Base-by-base conservation (phyloP, 1,140 invertebrate species). In the Drosophila nigrodunni region DNA sequence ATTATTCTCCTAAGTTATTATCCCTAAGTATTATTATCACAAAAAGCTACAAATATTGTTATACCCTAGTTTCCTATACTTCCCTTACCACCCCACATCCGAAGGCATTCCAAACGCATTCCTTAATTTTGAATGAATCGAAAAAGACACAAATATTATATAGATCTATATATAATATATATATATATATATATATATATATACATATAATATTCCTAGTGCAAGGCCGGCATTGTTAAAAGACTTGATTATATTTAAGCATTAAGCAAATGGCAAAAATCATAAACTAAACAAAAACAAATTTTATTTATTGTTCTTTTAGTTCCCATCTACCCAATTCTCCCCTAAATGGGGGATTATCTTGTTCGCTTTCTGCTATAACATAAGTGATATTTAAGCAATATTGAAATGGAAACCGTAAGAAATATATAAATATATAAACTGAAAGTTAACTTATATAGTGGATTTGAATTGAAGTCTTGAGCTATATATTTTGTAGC, bases 171-270 rank as follows among this genome's bases (percentile, higher is more conserved):
- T n/a, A n/a, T n/a, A n/a, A n/a, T n/a, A n/a, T n/a, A n/a, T n/a
- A n/a, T n/a, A n/a, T n/a, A n/a, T n/a, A n/a, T n/a, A n/a, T n/a
- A 52, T 5, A 62, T 47, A 60, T 78, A 83, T 79, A 52, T 3
- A 64, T 55, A 60, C 75, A 83, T 79, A 65, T 66, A 57, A 85
- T 61, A 70, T 70, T 82, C 79, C 71, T 87, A 86, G 64, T 82
- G 65, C 54, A 71, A 77, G 68, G 74, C 78, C 78, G 78, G 70
- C 82, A 87, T 87, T 77, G 82, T 86, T 82, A 88, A 80, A 88
- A 87, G 82, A 87, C 82, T 87, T 87, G 82, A 87, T 87, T 82
- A 87, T 60, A 80, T 88, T 74, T 87, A 87, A 87, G 82, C 83
- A 77, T 73, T 82, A 72, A 55, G 67, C 25, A 86, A 55, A 68